These are phyloP conservation scores for Trichogramma pretiosum DNA, from an alignment of 1,140 invertebrate genomes.

Conservation along the genomic window DNA sequence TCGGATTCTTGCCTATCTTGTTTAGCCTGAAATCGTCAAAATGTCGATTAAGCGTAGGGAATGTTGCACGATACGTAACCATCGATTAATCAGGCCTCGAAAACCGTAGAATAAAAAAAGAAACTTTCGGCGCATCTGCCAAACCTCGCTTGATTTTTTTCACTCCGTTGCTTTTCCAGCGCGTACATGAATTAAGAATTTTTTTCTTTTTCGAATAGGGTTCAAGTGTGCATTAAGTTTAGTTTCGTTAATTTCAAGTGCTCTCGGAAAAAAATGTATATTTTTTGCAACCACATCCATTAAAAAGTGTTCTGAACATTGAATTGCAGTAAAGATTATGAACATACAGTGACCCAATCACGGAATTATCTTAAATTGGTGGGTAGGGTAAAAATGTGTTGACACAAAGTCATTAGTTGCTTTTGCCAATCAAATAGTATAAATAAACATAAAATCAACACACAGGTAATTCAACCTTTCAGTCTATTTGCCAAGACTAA, in stretches of 20 bases:
- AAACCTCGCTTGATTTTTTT: not conserved
- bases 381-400: too few relatives aligned
- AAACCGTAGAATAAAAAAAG: too few relatives aligned
- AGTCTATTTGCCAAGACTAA: too few relatives aligned
- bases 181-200: not conserved
- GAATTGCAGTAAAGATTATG: too few relatives aligned
- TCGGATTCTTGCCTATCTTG: slow-evolving; percentile 98
- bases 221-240: slow-evolving; percentile 18
- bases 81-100: slow-evolving; percentile 40
- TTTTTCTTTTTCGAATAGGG: not conserved
- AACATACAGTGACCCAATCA: too few relatives aligned
- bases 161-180: not conserved
- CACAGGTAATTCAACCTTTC: too few relatives aligned
- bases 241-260: too few relatives aligned
- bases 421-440: too few relatives aligned
- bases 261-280: slow-evolving; percentile 3
- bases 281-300: slow-evolving; percentile 12
- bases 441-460: too few relatives aligned
- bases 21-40: slow-evolving; percentile 62
- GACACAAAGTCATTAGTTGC: too few relatives aligned
- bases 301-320: slow-evolving; percentile 13
- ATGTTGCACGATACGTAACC: slow-evolving; percentile 39
- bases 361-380: too few relatives aligned
- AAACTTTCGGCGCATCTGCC: slow-evolving; percentile 33
- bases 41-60: slow-evolving; percentile 46